Percentiles rank a stretch among this genome's conserved stretches.
Evolutionary conservation across 23 tunicate species (phyloP).

Genomic region (Styela clava): DNA sequence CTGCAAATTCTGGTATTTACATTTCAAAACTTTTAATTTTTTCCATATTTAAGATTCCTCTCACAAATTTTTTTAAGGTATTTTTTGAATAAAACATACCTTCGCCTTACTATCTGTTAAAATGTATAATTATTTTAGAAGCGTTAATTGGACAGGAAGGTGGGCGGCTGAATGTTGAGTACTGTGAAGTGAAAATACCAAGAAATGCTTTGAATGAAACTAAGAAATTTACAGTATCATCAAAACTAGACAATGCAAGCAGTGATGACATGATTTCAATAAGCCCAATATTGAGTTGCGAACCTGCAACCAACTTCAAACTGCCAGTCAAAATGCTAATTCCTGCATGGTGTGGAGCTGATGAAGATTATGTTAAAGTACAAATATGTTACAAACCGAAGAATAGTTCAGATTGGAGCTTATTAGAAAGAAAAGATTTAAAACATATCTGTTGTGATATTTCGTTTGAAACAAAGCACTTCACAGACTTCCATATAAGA

Average conservation of each 20-base stretch:
- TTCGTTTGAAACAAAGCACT: not conserved
- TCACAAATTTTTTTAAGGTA: no score
- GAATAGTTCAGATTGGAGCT: not conserved
- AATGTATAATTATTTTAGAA: no score
- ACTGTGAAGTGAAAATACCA: constrained; percentile 11
- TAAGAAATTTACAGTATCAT: not conserved
- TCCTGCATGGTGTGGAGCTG: not conserved
- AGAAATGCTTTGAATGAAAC: not conserved
- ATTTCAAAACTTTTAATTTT: no score
- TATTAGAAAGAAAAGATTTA: not conserved
- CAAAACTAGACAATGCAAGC: not conserved
- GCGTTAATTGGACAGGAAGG: not conserved
- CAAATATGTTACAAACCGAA: not conserved
- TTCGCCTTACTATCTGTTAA: no score
- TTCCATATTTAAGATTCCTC: no score
- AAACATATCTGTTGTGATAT: not conserved
- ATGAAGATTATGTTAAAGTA: not conserved
- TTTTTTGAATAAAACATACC: no score
- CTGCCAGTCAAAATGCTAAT: not conserved
- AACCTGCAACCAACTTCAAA: constrained; percentile 15
- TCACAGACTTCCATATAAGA: not conserved
- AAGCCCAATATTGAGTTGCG: not conserved
- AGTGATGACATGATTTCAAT: not conserved
- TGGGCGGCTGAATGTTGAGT: not conserved
- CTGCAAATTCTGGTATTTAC: no score